Conservation (phyloP, 37 sponge, comb jelly and placozoan species). For the Spongilla lacustris region DNA sequence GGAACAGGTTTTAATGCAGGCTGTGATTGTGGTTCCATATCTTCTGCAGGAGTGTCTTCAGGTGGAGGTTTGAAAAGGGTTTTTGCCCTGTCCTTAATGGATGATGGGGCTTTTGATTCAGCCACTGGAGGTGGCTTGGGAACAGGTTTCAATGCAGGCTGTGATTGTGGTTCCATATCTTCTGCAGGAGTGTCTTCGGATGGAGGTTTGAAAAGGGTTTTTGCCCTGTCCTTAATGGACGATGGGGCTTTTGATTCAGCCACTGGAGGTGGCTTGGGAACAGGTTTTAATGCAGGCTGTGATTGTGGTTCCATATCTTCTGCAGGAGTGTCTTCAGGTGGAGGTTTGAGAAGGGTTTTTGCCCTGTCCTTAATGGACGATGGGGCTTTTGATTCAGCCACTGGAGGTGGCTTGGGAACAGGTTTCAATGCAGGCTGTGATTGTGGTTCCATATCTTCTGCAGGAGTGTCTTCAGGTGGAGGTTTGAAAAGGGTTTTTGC, state of each 20-base stretch:
- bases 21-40: slow-evolving; percentile 3
- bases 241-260: neutral
- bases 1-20: slow-evolving; percentile 7
- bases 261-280: neutral
- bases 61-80: slow-evolving; percentile 2
- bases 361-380: too few relatives aligned
- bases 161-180: neutral
- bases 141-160: slow-evolving; percentile 34
- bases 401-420: too few relatives aligned
- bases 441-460: neutral
- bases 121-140: slow-evolving; percentile 14
- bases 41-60: neutral
- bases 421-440: too few relatives aligned
- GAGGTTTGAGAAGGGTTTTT: too few relatives aligned
- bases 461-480: neutral
- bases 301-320: too few relatives aligned
- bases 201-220: too few relatives aligned
- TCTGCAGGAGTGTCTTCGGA: too few relatives aligned
- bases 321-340: too few relatives aligned
- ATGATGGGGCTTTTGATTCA: slow-evolving; percentile 3
- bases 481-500: neutral
- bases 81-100: neutral
- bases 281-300: neutral
- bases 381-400: too few relatives aligned
- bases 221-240: too few relatives aligned